These are phyloP conservation scores for Phytoseiulus persimilis DNA, from an alignment of 2,888 invertebrate species.

Conservation along the genomic window DNA sequence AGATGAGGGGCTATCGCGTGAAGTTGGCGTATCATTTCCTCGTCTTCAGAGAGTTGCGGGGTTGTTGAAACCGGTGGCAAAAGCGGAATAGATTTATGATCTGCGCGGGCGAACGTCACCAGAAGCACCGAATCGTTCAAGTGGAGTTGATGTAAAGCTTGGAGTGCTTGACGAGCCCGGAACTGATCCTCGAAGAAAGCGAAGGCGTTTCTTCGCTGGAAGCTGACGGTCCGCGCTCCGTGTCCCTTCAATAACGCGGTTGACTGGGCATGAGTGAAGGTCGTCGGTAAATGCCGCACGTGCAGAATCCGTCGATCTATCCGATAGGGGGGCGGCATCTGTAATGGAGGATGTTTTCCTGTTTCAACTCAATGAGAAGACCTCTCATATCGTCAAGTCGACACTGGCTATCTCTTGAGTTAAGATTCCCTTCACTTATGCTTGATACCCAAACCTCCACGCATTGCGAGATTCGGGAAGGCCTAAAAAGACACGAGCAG, in stretches of 20 bases:
- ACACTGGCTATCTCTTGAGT: no score
- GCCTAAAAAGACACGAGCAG: no score
- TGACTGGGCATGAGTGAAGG: background rate
- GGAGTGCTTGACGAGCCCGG: slow-evolving; percentile 60
- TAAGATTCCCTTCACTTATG: no score
- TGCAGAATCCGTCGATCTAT: slow-evolving; percentile 27
- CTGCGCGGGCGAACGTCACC: slow-evolving; percentile 61
- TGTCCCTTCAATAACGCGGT: slow-evolving; percentile 7
- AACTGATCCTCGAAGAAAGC: slow-evolving; percentile 57
- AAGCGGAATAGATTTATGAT: slow-evolving; percentile 46
- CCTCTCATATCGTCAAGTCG: no score
- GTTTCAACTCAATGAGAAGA: no score
- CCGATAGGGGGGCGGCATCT: background rate
- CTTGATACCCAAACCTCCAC: no score
- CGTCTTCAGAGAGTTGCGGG: slow-evolving; percentile 52
- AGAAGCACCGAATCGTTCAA: slow-evolving; percentile 61
- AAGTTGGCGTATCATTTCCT: slow-evolving; percentile 17
- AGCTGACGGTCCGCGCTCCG: background rate
- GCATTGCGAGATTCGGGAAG: no score
- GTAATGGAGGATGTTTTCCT: background rate
- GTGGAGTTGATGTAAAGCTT: slow-evolving; percentile 65
- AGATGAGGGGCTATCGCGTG: slow-evolving; percentile 27
- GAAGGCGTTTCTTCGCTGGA: background rate
- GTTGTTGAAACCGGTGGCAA: slow-evolving; percentile 53
- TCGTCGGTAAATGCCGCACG: slow-evolving; percentile 1